A percentile compares a stretch with the other conserved stretches of the same genome.
Conservation (phyloP, 2,888 invertebrate species). For the Lottia scabra region DNA sequence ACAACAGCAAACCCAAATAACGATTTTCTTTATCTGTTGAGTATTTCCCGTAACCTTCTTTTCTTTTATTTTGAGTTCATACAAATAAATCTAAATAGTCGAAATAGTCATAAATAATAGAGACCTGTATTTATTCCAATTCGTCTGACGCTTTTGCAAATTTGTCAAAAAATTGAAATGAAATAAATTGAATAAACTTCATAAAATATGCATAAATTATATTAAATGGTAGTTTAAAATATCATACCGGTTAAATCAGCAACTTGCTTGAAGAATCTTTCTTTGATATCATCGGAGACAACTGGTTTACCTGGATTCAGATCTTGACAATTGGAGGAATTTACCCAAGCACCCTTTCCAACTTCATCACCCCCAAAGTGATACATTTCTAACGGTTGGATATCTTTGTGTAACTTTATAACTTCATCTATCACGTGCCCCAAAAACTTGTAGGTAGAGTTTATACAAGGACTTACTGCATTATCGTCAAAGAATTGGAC, state of each 20-base stretch:
- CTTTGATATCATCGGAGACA: conserved; percentile 8
- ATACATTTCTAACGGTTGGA: conserved; percentile 50
- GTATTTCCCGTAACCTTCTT: too few relatives aligned
- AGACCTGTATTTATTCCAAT: too few relatives aligned
- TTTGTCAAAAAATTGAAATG: too few relatives aligned
- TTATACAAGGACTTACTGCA: conserved; percentile 36
- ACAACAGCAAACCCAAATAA: too few relatives aligned
- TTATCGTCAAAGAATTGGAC: conserved; percentile 36
- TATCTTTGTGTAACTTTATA: conserved; percentile 43
- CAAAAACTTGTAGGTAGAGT: conserved; percentile 44
- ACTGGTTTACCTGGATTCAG: conserved; percentile 25
- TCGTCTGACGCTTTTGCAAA: too few relatives aligned
- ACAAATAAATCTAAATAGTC: too few relatives aligned
- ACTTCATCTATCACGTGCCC: conserved; percentile 45
- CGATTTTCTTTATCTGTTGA: too few relatives aligned
- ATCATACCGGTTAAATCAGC: neutral
- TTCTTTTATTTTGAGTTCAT: too few relatives aligned
- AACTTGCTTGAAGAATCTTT: neutral
- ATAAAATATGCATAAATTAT: too few relatives aligned
- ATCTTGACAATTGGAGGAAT: conserved; percentile 50
- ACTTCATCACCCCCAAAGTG: conserved; percentile 67
- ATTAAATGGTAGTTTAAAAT: too few relatives aligned
- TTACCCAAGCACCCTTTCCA: conserved; percentile 54
- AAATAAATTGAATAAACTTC: too few relatives aligned
- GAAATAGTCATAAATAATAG: too few relatives aligned